A percentile compares a stretch with the other conserved stretches of the same genome.
phyloP scores from a whole-genome alignment of 2,888 invertebrate species.

The Syrphus vitripennis region DNA sequence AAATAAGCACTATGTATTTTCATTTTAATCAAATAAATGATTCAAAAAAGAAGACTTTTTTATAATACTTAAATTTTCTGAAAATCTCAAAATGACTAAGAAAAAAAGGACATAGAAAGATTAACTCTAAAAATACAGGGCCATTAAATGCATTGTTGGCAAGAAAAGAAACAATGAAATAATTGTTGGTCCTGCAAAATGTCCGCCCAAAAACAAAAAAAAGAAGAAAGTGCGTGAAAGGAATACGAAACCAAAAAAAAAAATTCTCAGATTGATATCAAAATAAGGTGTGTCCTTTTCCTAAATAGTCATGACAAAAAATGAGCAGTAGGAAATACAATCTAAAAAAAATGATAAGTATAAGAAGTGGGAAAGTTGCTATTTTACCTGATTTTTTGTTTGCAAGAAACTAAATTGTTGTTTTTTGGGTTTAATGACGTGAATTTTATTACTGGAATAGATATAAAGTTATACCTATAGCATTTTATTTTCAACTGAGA shows the following conservation, averaged over 20 bases:
- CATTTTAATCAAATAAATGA: too few relatives aligned
- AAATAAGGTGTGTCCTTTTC: neutral
- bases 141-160: neutral
- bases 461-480: neutral
- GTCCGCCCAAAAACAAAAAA: neutral
- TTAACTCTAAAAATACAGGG: neutral
- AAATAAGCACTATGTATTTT: too few relatives aligned
- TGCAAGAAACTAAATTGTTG: slow-evolving; percentile 17
- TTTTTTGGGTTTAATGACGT: slow-evolving; percentile 56
- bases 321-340: neutral
- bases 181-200: neutral
- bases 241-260: neutral
- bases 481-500: neutral
- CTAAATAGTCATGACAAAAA: neutral
- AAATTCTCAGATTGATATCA: neutral
- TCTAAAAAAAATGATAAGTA: neutral
- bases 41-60: too few relatives aligned
- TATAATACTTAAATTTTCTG: too few relatives aligned
- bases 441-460: slow-evolving; percentile 52
- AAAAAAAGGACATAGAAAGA: neutral
- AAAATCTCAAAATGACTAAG: too few relatives aligned
- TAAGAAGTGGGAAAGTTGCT: neutral
- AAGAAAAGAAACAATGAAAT: neutral
- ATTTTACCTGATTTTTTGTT: neutral
- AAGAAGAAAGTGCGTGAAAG: neutral